These are phyloP conservation scores for Ictidomys tridecemlineatus DNA, from an alignment of 2,113 vertebrate genomes.

Conservation along the genomic window DNA sequence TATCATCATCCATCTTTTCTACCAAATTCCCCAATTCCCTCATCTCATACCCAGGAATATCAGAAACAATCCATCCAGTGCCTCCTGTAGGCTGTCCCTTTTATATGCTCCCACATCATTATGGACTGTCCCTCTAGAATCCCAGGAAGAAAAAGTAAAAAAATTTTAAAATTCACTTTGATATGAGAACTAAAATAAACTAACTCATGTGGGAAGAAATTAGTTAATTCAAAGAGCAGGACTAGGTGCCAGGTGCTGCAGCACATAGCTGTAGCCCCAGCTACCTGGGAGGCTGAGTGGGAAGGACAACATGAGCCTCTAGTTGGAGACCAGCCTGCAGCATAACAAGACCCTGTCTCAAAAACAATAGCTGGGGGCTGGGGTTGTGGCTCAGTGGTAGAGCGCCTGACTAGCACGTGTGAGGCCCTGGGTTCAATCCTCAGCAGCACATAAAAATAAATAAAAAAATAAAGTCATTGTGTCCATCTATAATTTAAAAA, in stretches of 20 bases:
- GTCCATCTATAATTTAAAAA: no score
- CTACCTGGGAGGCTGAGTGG: rapidly evolving
- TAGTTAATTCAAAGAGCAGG: background rate
- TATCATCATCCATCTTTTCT: constrained; percentile 51
- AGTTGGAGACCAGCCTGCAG: background rate
- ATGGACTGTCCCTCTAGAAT: background rate
- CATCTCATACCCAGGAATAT: constrained; percentile 53
- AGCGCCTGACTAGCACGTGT: no score
- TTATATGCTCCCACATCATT: background rate
- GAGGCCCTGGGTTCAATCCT: no score
- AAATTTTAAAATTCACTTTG: constrained; percentile 33
- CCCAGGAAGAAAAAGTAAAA: background rate
- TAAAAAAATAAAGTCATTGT: no score
- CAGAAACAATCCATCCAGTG: constrained; percentile 3
- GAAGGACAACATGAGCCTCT: no score
- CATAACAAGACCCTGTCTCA: background rate
- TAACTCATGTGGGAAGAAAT: background rate
- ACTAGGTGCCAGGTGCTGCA: background rate
- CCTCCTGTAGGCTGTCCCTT: constrained; percentile 14
- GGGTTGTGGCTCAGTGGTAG: no score
- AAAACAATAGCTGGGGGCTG: background rate
- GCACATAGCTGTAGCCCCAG: background rate
- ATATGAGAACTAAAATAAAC: constrained; percentile 30
- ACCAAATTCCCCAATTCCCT: constrained; percentile 57
- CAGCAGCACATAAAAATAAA: no score